phyloP scores from a whole-genome alignment of 2,113 vertebrate genomes.

The Engystomops pustulosus region DNA sequence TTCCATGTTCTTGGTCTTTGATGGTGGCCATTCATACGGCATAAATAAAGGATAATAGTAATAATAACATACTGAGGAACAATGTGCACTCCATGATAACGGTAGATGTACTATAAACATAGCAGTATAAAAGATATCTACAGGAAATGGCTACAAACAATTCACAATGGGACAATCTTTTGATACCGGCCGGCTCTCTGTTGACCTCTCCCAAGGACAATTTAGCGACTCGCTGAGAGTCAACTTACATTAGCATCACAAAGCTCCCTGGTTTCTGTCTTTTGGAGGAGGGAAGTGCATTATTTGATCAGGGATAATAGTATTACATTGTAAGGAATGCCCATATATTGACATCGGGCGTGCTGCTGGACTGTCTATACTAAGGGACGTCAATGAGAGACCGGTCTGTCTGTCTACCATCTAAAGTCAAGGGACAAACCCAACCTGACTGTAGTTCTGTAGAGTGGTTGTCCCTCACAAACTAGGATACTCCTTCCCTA shows the following conservation, averaged over 20 bases:
- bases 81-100: neutral
- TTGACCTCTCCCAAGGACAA: neutral
- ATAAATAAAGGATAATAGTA: slow-evolving; percentile 18
- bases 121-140: neutral
- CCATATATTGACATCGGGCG: neutral
- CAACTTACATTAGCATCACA: neutral
- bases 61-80: neutral
- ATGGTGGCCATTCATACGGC: neutral
- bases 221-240: neutral
- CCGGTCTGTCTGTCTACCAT: too few relatives aligned
- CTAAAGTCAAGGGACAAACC: too few relatives aligned
- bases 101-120: neutral
- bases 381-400: neutral
- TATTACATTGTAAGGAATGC: neutral
- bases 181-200: neutral
- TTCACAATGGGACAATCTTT: neutral
- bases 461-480: too few relatives aligned
- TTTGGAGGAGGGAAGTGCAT: neutral
- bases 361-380: neutral
- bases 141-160: neutral
- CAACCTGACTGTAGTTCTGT: too few relatives aligned
- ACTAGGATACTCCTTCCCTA: too few relatives aligned
- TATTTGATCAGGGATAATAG: neutral
- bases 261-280: slow-evolving; percentile 7
- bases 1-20: neutral